Conservation (phyloP, 2,797 vertebrate genomes). For the Channallabes apus region DNA sequence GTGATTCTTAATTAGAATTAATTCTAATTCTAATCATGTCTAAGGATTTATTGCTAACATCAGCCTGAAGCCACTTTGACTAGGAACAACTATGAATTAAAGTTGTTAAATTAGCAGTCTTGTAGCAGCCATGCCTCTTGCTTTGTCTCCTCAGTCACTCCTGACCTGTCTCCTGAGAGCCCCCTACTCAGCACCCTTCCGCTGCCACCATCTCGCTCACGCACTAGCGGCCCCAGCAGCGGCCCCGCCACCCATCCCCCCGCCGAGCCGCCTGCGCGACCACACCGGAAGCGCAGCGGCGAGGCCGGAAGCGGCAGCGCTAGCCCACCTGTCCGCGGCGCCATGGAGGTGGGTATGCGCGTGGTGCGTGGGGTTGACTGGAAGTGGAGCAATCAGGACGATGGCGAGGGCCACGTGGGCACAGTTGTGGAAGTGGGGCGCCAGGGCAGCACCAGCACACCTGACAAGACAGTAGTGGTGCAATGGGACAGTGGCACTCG, state of each 20-base stretch:
- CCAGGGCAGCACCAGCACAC: slow-evolving; percentile 93
- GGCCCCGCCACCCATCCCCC: slow-evolving; percentile 9
- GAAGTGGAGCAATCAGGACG: slow-evolving; percentile 98
- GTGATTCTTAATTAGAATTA: too few relatives aligned
- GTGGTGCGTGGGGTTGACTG: slow-evolving; percentile 95
- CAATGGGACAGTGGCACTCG: slow-evolving; percentile 98
- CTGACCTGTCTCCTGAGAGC: slow-evolving; percentile 73
- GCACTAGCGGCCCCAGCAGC: slow-evolving; percentile 35
- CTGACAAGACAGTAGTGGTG: slow-evolving; percentile 95
- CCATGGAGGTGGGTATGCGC: slow-evolving; percentile 98
- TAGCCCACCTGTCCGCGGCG: slow-evolving; percentile 64
- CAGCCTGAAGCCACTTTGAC: neutral
- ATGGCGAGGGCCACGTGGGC: slow-evolving; percentile 89
- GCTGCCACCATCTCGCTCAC: slow-evolving; percentile 25
- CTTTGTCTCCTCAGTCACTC: slow-evolving; percentile 63
- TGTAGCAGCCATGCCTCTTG: neutral
- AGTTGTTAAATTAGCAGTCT: neutral
- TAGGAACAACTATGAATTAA: neutral
- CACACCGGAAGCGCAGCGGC: slow-evolving; percentile 52
- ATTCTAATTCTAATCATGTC: neutral
- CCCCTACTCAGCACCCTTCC: slow-evolving; percentile 61
- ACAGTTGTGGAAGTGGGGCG: slow-evolving; percentile 97
- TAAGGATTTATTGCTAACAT: neutral
- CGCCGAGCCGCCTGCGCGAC: slow-evolving; percentile 14
- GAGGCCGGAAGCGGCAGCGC: slow-evolving; percentile 62